These are phyloP conservation scores for Diaperis boleti DNA, from an alignment of 2,888 invertebrate species.

Conservation along the genomic window DNA sequence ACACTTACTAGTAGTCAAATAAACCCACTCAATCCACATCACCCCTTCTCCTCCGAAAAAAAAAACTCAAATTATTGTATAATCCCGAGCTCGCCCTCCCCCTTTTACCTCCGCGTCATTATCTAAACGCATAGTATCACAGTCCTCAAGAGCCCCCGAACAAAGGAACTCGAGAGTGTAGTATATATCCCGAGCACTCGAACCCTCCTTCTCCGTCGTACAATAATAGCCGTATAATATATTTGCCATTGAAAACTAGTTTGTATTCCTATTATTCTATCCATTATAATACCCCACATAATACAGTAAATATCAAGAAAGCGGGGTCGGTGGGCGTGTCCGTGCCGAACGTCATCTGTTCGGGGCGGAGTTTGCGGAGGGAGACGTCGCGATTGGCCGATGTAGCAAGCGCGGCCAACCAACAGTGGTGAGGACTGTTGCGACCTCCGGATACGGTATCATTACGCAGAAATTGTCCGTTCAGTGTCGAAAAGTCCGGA, in stretches of 20 bases:
- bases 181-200: conserved; percentile 38
- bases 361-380: conserved; percentile 49
- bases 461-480: conserved; percentile 55
- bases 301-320: conserved; percentile 63
- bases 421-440: conserved; percentile 62
- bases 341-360: conserved; percentile 46
- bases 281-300: conserved; percentile 61
- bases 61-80: neutral
- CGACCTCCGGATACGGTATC: conserved; percentile 60
- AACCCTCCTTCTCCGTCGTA: conserved; percentile 55
- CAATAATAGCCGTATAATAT: conserved; percentile 62
- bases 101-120: conserved; percentile 9
- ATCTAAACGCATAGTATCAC: conserved; percentile 50
- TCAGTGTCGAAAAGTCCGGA: conserved; percentile 48
- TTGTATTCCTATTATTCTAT: conserved; percentile 64
- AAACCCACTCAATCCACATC: no score
- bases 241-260: conserved; percentile 65
- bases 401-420: conserved; percentile 62
- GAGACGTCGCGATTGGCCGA: conserved; percentile 56
- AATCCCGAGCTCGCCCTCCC: neutral
- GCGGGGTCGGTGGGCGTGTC: conserved; percentile 56
- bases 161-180: conserved; percentile 50
- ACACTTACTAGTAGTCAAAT: no score
- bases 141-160: conserved; percentile 51
- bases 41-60: no score